Evolutionary conservation across 92 coral and sea anemone species (phyloP).

Genomic region (Epizoanthus scotinus): DNA sequence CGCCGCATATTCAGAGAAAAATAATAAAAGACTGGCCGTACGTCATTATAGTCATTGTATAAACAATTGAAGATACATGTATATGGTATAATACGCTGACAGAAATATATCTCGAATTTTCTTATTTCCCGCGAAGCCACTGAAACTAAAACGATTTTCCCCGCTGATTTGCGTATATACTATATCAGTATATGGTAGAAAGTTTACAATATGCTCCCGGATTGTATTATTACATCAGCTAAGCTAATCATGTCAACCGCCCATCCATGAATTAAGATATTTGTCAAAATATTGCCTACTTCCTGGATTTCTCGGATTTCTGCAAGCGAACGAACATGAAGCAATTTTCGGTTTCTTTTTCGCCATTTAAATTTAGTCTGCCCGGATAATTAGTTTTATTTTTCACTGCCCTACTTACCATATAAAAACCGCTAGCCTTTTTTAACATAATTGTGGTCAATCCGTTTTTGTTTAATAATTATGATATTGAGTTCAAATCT

Average conservation of each 20-base stretch:
- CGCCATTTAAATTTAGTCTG: conserved; percentile 24
- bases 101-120: no score
- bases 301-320: neutral
- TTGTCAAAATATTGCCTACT: neutral
- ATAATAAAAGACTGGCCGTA: neutral
- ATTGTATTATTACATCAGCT: neutral
- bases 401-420: conserved; percentile 13
- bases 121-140: neutral
- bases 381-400: conserved; percentile 11
- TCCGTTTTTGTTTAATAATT: conserved; percentile 14
- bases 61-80: neutral
- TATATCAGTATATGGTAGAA: neutral
- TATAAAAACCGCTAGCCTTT: neutral
- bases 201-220: conserved; percentile 2
- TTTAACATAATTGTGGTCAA: conserved; percentile 7
- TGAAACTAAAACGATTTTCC: neutral
- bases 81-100: no score
- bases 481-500: conserved; percentile 8
- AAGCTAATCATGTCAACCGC: neutral
- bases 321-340: neutral
- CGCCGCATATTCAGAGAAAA: neutral
- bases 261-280: neutral
- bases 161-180: neutral
- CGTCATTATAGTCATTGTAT: neutral
- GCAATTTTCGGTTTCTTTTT: neutral